phyloP scores from a whole-genome alignment of 2,888 invertebrate species.

The Calliscelio sp. region DNA sequence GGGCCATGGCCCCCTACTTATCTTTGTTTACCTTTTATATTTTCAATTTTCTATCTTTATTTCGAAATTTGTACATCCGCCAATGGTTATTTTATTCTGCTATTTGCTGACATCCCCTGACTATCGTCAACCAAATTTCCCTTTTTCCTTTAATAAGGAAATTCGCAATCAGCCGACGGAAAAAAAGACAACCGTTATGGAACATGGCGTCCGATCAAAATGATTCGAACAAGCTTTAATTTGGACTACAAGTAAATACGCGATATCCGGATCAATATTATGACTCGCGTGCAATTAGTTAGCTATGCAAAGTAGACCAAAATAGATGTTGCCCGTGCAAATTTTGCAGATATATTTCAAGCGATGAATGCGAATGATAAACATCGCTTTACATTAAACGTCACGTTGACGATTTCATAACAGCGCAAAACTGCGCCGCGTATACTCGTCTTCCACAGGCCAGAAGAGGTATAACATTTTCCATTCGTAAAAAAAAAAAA shows the following conservation, averaged over 20 bases:
- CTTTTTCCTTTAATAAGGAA: too few species aligned
- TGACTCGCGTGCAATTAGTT: not conserved
- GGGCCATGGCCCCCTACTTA: too few species aligned
- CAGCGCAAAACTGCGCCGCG: not conserved
- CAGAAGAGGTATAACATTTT: not conserved
- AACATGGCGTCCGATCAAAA: too few species aligned
- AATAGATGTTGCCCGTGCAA: constrained; percentile 1
- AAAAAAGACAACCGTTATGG: too few species aligned
- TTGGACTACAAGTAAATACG: not conserved
- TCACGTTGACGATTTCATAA: constrained; percentile 17
- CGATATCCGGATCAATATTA: not conserved
- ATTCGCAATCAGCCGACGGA: too few species aligned
- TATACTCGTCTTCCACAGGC: not conserved
- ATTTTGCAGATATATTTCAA: constrained; percentile 11
- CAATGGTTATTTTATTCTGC: too few species aligned
- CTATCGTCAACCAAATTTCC: too few species aligned
- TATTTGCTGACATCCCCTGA: too few species aligned
- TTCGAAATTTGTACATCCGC: too few species aligned
- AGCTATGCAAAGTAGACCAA: not conserved
- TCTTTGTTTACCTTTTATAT: too few species aligned
- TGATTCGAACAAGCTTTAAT: not conserved
- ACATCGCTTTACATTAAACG: constrained; percentile 14
- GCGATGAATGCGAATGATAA: constrained; percentile 4
- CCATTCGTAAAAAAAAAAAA: constrained; percentile 24
- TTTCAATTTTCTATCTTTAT: too few species aligned